These are phyloP conservation scores for Bovichtus diacanthus DNA, from an alignment of 2,797 vertebrate genomes.

Conservation along the genomic window DNA sequence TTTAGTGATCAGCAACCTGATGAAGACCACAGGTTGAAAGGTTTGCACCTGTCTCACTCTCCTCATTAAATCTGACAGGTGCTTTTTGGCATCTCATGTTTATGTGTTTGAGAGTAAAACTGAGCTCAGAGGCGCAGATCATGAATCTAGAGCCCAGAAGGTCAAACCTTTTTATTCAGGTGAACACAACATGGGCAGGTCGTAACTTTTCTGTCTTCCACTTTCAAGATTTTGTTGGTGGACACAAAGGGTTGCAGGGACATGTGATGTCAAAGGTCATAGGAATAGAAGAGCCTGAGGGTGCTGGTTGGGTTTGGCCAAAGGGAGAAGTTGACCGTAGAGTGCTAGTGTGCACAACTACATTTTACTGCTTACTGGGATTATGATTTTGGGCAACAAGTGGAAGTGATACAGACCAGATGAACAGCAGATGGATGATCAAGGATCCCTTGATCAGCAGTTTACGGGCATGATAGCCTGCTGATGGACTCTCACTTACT, in stretches of 20 bases:
- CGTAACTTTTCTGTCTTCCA: neutral
- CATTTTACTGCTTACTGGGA: neutral
- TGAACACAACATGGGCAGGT: neutral
- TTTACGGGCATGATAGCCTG: neutral
- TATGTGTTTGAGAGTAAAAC: slow-evolving; percentile 4
- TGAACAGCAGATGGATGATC: slow-evolving; percentile 1
- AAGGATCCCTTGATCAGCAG: neutral
- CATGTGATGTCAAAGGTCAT: neutral
- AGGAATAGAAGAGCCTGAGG: neutral
- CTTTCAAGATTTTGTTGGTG: neutral
- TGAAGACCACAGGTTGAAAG: slow-evolving; percentile 9
- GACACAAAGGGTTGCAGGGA: neutral
- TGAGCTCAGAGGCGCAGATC: slow-evolving; percentile 3
- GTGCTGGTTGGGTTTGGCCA: neutral
- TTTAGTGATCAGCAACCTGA: slow-evolving; percentile 3
- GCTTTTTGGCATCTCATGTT: neutral
- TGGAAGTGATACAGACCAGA: neutral
- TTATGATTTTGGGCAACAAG: neutral
- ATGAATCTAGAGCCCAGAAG: neutral
- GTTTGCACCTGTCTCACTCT: slow-evolving; percentile 1
- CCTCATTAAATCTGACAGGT: slow-evolving; percentile 25
- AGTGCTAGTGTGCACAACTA: neutral
- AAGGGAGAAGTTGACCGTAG: neutral
- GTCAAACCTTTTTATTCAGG: slow-evolving; percentile 6
- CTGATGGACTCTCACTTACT: neutral